A percentile compares a stretch with the other conserved stretches of the same genome.
These are phyloP conservation scores for Micromussa lordhowensis DNA, from an alignment of 92 coral and sea anemone species.

Conservation along the genomic window DNA sequence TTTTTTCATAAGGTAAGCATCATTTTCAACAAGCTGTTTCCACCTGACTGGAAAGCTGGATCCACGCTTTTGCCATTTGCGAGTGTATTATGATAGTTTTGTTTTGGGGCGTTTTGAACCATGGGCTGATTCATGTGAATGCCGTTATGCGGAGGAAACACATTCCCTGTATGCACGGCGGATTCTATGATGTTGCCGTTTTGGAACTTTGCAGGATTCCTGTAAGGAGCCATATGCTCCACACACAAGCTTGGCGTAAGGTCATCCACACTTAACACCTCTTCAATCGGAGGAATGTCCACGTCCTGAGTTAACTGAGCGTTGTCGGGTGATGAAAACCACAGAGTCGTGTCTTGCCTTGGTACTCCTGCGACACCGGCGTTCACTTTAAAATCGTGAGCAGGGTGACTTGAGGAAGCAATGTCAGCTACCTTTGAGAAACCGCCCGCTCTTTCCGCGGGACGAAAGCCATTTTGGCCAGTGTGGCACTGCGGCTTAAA, in stretches of 20 bases:
- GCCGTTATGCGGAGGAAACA: background rate
- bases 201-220: constrained; percentile 3
- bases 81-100: background rate
- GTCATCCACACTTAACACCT: constrained; percentile 29
- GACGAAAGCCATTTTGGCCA: constrained; percentile 21
- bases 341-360: constrained; percentile 30
- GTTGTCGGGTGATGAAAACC: constrained; percentile 13
- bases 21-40: constrained; percentile 44
- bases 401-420: background rate
- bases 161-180: background rate
- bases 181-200: constrained; percentile 1
- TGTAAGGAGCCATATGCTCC: constrained; percentile 6
- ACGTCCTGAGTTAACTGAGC: constrained; percentile 1
- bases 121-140: background rate
- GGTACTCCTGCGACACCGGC: constrained; percentile 13
- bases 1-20: constrained; percentile 23
- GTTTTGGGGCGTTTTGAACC: constrained; percentile 9
- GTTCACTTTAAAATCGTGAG: constrained; percentile 13
- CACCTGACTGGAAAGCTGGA: constrained; percentile 8
- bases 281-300: constrained; percentile 9
- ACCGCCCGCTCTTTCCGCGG: background rate
- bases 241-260: constrained; percentile 32
- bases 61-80: background rate
- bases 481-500: background rate
- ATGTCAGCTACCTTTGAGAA: background rate